phyloP scores from a whole-genome alignment of 2,888 invertebrate species.

The Periphyllus acericola region DNA sequence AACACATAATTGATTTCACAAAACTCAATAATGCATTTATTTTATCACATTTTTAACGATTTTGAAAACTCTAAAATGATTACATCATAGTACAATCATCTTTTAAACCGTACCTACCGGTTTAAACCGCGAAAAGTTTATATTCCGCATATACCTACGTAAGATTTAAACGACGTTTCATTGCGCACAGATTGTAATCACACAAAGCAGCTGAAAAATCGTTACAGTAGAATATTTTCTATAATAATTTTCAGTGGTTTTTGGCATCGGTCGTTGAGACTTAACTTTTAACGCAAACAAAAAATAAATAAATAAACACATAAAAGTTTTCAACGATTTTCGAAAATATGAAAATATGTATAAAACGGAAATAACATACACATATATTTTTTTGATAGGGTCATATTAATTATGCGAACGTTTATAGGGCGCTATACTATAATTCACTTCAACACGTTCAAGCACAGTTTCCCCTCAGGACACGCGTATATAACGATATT shows the following conservation, averaged over 20 bases:
- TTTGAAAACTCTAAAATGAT: too few relatives aligned
- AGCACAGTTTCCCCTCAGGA: neutral
- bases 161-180: too few relatives aligned
- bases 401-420: neutral
- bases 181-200: too few relatives aligned
- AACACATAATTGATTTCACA: neutral
- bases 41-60: neutral
- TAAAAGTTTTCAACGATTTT: neutral
- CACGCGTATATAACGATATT: neutral
- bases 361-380: neutral
- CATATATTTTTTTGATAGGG: neutral
- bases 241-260: neutral
- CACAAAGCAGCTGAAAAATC: neutral
- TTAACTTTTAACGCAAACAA: neutral
- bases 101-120: too few relatives aligned
- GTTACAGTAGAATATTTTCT: neutral
- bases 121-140: too few relatives aligned
- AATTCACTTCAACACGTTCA: neutral
- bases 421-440: neutral
- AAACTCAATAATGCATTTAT: neutral
- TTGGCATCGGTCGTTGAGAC: neutral
- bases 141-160: too few relatives aligned
- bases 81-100: too few relatives aligned
- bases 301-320: neutral
- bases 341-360: too few relatives aligned